phyloP scores from a whole-genome alignment of 2,888 invertebrate genomes.

The Tenthredo scrophulariae region DNA sequence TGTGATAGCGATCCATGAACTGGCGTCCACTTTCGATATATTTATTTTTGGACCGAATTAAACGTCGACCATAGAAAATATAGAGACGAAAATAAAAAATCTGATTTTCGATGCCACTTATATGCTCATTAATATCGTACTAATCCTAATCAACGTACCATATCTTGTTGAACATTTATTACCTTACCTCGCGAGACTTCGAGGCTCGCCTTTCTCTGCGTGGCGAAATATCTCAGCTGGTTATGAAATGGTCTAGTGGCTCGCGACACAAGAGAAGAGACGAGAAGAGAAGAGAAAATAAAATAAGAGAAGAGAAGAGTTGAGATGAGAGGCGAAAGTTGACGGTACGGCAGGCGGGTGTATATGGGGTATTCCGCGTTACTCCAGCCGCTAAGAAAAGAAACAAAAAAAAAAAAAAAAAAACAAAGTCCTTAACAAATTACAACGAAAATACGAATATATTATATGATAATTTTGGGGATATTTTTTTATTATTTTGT shows the following conservation, averaged over 20 bases:
- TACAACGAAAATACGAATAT: too few relatives aligned
- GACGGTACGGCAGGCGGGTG: neutral
- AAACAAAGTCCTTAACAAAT: too few relatives aligned
- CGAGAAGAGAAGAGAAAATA: neutral
- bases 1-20: neutral
- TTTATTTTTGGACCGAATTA: neutral
- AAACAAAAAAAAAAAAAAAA: too few relatives aligned
- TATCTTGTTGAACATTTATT: slow-evolving; percentile 53
- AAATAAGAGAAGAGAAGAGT: neutral
- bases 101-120: neutral
- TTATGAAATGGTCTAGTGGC: slow-evolving; percentile 57
- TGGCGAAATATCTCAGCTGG: slow-evolving; percentile 53
- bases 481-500: too few relatives aligned
- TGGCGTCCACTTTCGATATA: too few relatives aligned
- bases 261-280: slow-evolving; percentile 18
- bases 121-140: neutral
- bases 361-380: neutral
- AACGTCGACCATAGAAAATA: neutral
- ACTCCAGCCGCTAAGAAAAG: too few relatives aligned
- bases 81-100: neutral
- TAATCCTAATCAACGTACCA: neutral
- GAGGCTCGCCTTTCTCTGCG: neutral
- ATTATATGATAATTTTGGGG: too few relatives aligned
- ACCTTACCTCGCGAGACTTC: neutral
- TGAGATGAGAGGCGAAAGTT: neutral